Percentiles rank a stretch among this genome's conserved stretches.
These are phyloP conservation scores for Phyllopteryx taeniolatus DNA, from an alignment of 2,113 vertebrate genomes.

Conservation along the genomic window DNA sequence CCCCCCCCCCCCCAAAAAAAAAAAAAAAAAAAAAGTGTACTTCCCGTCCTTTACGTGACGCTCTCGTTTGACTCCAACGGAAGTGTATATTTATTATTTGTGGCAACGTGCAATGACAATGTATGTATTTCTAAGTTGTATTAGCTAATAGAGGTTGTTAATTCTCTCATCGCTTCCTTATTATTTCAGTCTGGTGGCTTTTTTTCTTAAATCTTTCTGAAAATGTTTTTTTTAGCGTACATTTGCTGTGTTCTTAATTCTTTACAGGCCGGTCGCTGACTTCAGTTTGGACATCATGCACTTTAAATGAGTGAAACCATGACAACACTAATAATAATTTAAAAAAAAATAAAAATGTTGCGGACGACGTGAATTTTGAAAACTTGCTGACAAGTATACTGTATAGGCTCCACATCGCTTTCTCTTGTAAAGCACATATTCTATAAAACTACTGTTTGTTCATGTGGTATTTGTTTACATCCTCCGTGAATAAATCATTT, in stretches of 20 bases:
- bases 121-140: conserved; percentile 68
- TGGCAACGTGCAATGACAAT: conserved; percentile 98
- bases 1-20: not conserved
- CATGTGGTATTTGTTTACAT: conserved; percentile 60
- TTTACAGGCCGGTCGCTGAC: conserved; percentile 45
- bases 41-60: conserved; percentile 57
- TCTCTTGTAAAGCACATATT: conserved; percentile 40
- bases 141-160: conserved; percentile 67
- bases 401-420: not conserved
- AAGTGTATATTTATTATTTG: conserved; percentile 75
- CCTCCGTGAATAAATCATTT: conserved; percentile 59
- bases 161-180: conserved; percentile 53
- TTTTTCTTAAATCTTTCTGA: too few relatives aligned
- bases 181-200: not conserved
- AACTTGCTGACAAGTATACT: conserved; percentile 4
- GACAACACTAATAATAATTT: conserved; percentile 22
- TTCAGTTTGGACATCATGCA: conserved; percentile 68
- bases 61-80: conserved; percentile 53
- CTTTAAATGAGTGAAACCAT: conserved; percentile 70
- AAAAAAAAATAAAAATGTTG: conserved; percentile 24
- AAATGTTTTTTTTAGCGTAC: conserved; percentile 49
- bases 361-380: conserved; percentile 26
- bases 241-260: conserved; percentile 47
- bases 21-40: conserved; percentile 6
- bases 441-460: conserved; percentile 46